These are phyloP conservation scores for Labeo calbasu DNA, from an alignment of 2,797 vertebrate genomes.

Conservation along the genomic window DNA sequence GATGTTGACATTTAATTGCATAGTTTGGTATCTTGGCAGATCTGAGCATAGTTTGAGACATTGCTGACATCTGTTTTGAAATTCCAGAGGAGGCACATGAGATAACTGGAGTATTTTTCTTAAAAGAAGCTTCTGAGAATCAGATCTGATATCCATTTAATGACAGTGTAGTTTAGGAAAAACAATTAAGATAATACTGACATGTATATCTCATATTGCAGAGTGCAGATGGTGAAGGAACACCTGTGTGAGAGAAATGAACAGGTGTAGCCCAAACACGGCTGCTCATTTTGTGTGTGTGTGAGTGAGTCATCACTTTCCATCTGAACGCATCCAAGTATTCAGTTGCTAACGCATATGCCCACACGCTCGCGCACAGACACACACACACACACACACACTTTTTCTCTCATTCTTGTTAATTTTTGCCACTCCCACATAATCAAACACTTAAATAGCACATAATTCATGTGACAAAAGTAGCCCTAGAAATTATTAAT, in stretches of 20 bases:
- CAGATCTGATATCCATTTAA: neutral
- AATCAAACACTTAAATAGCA: neutral
- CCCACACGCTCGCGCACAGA: constrained; percentile 8
- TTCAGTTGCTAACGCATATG: neutral
- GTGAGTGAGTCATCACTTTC: neutral
- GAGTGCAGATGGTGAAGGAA: neutral
- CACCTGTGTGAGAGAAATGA: constrained; percentile 11
- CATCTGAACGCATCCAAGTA: neutral
- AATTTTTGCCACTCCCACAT: neutral
- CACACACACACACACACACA: neutral
- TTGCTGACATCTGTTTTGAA: neutral
- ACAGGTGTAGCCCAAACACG: neutral
- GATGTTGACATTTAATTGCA: neutral
- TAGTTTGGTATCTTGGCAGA: neutral
- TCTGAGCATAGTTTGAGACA: neutral
- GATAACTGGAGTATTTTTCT: neutral
- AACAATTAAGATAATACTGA: neutral
- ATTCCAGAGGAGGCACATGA: neutral
- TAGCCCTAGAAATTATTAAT: neutral
- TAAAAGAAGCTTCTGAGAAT: neutral
- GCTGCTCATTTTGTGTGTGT: neutral
- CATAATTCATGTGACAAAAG: neutral
- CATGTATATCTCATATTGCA: neutral
- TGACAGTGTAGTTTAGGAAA: neutral
- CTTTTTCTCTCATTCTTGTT: neutral